These are phyloP conservation scores for Hoplostethus mediterraneus DNA, from an alignment of 2,797 vertebrate genomes.

Conservation along the genomic window DNA sequence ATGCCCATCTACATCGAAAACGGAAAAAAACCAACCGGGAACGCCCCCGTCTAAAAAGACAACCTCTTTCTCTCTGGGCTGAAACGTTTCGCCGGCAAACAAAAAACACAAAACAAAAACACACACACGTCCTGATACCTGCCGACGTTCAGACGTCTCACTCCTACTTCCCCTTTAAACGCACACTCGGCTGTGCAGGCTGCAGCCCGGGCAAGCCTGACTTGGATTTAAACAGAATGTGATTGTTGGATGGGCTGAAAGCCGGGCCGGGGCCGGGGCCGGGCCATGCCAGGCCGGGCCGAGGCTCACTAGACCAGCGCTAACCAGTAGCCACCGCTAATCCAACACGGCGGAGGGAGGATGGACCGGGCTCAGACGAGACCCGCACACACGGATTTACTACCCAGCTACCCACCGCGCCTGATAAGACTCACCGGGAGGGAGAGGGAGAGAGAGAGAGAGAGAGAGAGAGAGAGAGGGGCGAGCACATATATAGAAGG, in stretches of 20 bases:
- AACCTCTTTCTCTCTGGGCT: background rate
- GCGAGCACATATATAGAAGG: background rate
- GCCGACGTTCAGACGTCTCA: constrained; percentile 21
- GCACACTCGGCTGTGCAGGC: constrained; percentile 37
- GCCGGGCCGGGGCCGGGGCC: constrained; percentile 64
- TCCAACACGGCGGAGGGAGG: constrained; percentile 22
- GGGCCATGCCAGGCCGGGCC: no score
- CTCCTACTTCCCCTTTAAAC: constrained; percentile 52
- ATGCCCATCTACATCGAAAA: background rate
- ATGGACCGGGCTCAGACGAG: constrained; percentile 38
- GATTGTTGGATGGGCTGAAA: constrained; percentile 69
- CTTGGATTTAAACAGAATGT: constrained; percentile 74
- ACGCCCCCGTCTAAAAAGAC: background rate
- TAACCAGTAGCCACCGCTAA: constrained; percentile 56
- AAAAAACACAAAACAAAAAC: background rate
- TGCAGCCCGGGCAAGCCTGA: constrained; percentile 60
- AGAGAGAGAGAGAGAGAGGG: constrained; percentile 2
- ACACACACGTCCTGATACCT: background rate
- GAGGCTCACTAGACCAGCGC: constrained; percentile 33
- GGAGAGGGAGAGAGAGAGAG: constrained; percentile 11
- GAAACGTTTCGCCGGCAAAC: constrained; percentile 19
- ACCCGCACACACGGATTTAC: constrained; percentile 54
- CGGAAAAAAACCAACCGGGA: background rate
- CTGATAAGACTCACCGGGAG: constrained; percentile 32
- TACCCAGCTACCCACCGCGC: constrained; percentile 23